These are phyloP conservation scores for Drosophila nr. medialis DNA, from an alignment of 2,888 invertebrate species.

Conservation along the genomic window DNA sequence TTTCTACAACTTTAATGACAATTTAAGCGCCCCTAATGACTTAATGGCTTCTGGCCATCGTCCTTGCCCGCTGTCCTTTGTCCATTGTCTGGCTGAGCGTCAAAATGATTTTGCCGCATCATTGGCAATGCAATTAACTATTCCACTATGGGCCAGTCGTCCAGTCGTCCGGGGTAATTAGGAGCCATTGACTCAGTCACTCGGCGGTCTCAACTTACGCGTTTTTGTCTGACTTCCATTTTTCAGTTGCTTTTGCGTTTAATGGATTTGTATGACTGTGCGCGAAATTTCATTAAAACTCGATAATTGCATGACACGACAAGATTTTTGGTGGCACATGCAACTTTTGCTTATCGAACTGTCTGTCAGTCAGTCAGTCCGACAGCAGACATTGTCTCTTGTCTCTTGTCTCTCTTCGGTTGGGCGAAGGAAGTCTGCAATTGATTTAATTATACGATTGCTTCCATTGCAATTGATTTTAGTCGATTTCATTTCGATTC, in stretches of 20 bases:
- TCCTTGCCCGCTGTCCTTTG: slow-evolving; percentile 6
- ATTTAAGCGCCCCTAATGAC: slow-evolving; percentile 70
- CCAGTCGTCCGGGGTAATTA: slow-evolving; percentile 60
- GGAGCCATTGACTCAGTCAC: slow-evolving; percentile 30
- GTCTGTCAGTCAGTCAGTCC: not conserved
- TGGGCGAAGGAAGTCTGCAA: slow-evolving; percentile 40
- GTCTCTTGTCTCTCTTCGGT: slow-evolving; percentile 4
- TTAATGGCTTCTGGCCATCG: slow-evolving; percentile 57
- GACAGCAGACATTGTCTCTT: slow-evolving; percentile 3
- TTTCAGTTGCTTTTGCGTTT: slow-evolving; percentile 27
- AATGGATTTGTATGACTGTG: slow-evolving; percentile 70
- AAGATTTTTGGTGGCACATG: slow-evolving; percentile 50
- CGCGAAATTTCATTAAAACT: slow-evolving; percentile 77
- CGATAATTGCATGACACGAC: slow-evolving; percentile 77
- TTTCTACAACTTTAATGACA: slow-evolving; percentile 63
- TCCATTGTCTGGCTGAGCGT: slow-evolving; percentile 33
- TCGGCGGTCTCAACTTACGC: slow-evolving; percentile 30
- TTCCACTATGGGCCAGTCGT: slow-evolving; percentile 18
- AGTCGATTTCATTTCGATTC: slow-evolving; percentile 34
- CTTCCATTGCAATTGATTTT: slow-evolving; percentile 50
- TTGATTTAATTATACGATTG: slow-evolving; percentile 65
- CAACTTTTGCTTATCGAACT: slow-evolving; percentile 37
- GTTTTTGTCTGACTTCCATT: slow-evolving; percentile 7
- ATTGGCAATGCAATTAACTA: slow-evolving; percentile 75
- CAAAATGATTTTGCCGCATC: slow-evolving; percentile 74